Evolutionary conservation across 1,140 invertebrate species (phyloP), one percentile per base, ranked within the genome.

Genomic region (Hyphantria cunea): DNA sequence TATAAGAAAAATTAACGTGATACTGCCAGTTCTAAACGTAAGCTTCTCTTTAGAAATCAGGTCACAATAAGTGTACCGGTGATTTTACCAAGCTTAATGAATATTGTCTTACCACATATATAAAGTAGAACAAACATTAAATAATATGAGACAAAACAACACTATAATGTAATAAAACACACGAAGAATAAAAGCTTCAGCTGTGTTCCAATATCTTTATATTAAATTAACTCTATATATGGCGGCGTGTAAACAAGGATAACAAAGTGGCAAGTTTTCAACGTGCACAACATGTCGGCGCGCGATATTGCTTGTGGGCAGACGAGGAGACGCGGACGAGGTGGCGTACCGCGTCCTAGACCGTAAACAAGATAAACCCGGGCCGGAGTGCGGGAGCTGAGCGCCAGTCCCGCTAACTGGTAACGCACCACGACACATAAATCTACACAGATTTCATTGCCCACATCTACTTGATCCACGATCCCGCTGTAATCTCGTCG

Each of bases 301-400:
- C 14, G 45, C 55, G 55, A 58, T 58, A 58, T 58, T 58, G 55
- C 42, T 58, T 58, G 55, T 17, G 55, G 55, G 48, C 37, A 50
- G 39, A 60, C 39, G 47, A 47, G 47, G 39, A 47, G 56, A 42
- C 47, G 50, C 47, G 48, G 47, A 15, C 17, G 45, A 25, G 45
- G 6, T 10, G 53, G 31, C 56, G 47, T 37, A 51, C 56, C 32
- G 42, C 47, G n/a, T 42, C 60, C 31, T 61, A 51, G 25, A 47
- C 67, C 64, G 74, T 84, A 81, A 80, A 76, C 75, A 81, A 76
- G 75, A 81, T 80, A 81, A 80, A 72, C 55, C 62, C 61, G 44
- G 17, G 15, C 13, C 56, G 8, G 44, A 31, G 34, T 25, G 14
- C 14, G 33, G 13, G 32, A 10, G n/a, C 49, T 15, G 48, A 7